Conservation (phyloP, 2,888 invertebrate species). For the Leucozona laternaria region DNA sequence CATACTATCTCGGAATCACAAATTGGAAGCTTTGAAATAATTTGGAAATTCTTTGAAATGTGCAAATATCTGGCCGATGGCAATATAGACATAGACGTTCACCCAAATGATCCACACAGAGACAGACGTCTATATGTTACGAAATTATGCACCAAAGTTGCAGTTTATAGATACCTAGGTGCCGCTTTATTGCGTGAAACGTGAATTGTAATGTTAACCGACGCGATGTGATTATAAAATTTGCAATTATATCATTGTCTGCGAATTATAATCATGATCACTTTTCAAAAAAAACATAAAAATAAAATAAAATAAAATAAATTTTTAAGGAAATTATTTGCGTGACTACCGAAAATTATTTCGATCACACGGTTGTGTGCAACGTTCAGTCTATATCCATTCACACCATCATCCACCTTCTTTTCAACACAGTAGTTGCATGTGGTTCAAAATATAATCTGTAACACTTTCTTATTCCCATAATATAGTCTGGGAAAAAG, state of each 20-base stretch:
- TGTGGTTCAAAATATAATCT: not conserved
- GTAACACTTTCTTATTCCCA: constrained; percentile 36
- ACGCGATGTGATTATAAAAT: constrained; percentile 50
- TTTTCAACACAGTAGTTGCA: not conserved
- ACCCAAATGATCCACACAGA: constrained; percentile 10
- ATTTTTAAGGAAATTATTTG: constrained; percentile 58
- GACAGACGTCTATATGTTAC: not conserved
- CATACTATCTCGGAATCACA: constrained; percentile 43
- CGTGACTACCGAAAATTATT: constrained; percentile 71
- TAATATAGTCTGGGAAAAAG: not conserved
- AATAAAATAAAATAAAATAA: constrained; percentile 32
- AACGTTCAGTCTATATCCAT: not conserved
- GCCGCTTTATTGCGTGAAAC: constrained; percentile 48
- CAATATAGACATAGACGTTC: not conserved
- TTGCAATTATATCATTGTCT: constrained; percentile 57
- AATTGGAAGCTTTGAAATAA: constrained; percentile 30
- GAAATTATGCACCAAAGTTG: constrained; percentile 56
- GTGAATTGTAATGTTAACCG: constrained; percentile 32
- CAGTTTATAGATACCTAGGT: constrained; percentile 35
- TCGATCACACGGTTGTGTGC: constrained; percentile 27
- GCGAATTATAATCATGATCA: constrained; percentile 36
- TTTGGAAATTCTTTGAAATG: constrained; percentile 51
- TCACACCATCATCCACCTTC: not conserved
- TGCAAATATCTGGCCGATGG: not conserved
- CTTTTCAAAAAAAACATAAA: constrained; percentile 3